A percentile compares a stretch with the other conserved stretches of the same genome.
Conservation (phyloP, 2,888 invertebrate species). For the Choreutis nemorana region DNA sequence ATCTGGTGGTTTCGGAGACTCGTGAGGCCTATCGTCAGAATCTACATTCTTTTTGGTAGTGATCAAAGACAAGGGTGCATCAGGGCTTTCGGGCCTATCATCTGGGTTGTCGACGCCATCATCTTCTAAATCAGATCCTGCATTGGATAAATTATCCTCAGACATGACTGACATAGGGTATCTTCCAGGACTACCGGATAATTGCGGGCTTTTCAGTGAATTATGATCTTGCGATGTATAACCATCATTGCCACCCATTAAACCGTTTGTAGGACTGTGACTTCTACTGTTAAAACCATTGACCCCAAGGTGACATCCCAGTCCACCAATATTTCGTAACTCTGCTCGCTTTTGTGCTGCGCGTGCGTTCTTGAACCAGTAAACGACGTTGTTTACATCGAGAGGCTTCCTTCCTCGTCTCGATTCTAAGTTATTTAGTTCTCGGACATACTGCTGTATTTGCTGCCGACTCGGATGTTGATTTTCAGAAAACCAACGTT, state of each 20-base stretch:
- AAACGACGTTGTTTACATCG: conserved; percentile 95
- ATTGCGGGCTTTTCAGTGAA: conserved; percentile 70
- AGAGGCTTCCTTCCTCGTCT: conserved; percentile 91
- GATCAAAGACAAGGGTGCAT: conserved; percentile 74
- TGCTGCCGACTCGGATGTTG: conserved; percentile 97
- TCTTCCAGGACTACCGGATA: conserved; percentile 61
- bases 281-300: conserved; percentile 72
- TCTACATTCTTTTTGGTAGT: conserved; percentile 67
- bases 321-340: conserved; percentile 70
- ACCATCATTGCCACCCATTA: conserved; percentile 68
- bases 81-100: conserved; percentile 71
- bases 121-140: conserved; percentile 74
- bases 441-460: conserved; percentile 94
- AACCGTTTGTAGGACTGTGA: conserved; percentile 70
- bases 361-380: conserved; percentile 97
- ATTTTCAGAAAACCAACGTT: conserved; percentile 97
- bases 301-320: conserved; percentile 65
- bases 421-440: conserved; percentile 91
- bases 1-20: conserved; percentile 61
- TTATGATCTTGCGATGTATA: conserved; percentile 67
- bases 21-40: conserved; percentile 52
- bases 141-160: conserved; percentile 71
- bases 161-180: conserved; percentile 72
- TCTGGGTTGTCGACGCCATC: conserved; percentile 66
- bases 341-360: conserved; percentile 95